Evolutionary conservation across 2,888 invertebrate genomes (phyloP).

Genomic region (Apodemia mormo): DNA sequence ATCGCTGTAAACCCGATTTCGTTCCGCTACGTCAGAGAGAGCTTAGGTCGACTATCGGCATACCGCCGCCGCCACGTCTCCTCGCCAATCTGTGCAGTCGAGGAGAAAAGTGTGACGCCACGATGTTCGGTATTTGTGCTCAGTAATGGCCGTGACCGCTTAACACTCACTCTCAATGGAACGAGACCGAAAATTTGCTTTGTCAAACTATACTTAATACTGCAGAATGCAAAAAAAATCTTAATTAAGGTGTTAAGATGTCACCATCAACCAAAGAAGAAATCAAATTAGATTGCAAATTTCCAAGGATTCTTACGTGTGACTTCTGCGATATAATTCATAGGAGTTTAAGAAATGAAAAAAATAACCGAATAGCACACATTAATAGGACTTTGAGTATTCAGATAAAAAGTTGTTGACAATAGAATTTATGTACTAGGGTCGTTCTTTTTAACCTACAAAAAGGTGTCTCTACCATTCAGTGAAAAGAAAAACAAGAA

Average conservation of each 20-base stretch:
- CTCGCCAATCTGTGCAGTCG: constrained; percentile 36
- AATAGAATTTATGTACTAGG: too few species aligned
- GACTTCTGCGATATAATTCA: too few species aligned
- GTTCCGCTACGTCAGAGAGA: constrained; percentile 63
- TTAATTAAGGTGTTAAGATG: background rate
- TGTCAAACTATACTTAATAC: constrained; percentile 32
- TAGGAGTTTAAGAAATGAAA: too few species aligned
- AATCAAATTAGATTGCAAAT: too few species aligned
- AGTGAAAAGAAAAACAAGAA: too few species aligned
- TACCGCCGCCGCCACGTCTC: constrained; percentile 42
- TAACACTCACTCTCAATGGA: constrained; percentile 62
- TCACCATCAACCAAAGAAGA: background rate
- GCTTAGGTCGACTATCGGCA: constrained; percentile 40
- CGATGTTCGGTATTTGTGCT: constrained; percentile 48
- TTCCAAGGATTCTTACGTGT: too few species aligned
- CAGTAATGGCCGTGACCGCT: constrained; percentile 64
- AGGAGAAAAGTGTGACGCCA: constrained; percentile 55
- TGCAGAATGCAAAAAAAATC: background rate
- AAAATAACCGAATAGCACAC: too few species aligned
- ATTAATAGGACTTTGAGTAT: too few species aligned
- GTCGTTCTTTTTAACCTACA: too few species aligned
- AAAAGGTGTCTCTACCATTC: too few species aligned
- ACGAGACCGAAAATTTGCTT: constrained; percentile 47
- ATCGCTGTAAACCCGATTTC: constrained; percentile 54
- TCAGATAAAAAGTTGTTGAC: too few species aligned